phyloP scores from a whole-genome alignment of 2,888 invertebrate species.

The Mechanitis mazaeus region DNA sequence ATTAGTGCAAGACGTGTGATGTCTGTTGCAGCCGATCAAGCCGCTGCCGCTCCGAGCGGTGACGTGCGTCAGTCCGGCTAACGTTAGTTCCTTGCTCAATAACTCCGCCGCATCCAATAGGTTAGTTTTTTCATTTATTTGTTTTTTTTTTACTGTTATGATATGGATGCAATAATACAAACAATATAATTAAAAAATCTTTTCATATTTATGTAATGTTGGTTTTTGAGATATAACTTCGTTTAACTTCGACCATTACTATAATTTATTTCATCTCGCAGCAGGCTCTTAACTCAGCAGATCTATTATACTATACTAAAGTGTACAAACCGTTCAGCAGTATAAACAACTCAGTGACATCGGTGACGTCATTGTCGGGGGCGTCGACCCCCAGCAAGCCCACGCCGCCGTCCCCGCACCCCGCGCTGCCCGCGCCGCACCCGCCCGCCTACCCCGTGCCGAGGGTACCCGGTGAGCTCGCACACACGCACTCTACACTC shows the following conservation, averaged over 20 bases:
- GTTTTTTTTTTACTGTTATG: background rate
- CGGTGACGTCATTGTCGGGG: constrained; percentile 53
- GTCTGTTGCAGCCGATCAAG: constrained; percentile 85
- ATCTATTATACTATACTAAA: too few species aligned
- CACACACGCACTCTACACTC: constrained; percentile 1
- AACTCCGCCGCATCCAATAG: constrained; percentile 71
- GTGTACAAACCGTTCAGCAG: constrained; percentile 38
- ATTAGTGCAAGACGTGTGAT: constrained; percentile 40
- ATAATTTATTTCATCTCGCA: too few species aligned
- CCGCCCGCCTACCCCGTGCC: constrained; percentile 11
- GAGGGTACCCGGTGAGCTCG: constrained; percentile 30
- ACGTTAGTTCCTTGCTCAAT: constrained; percentile 79
- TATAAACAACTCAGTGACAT: constrained; percentile 53
- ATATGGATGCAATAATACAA: constrained; percentile 1
- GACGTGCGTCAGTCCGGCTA: constrained; percentile 63
- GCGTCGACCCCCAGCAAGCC: constrained; percentile 64
- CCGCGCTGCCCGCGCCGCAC: constrained; percentile 23
- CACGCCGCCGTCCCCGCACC: constrained; percentile 47
- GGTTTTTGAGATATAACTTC: too few species aligned
- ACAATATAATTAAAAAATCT: background rate
- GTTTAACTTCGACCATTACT: too few species aligned
- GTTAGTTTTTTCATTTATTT: constrained; percentile 44
- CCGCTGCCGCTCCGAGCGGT: constrained; percentile 88
- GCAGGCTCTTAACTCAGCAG: too few species aligned
- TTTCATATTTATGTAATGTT: too few species aligned